Conservation (phyloP, 2,888 invertebrate species). For the Diabrotica balteata region DNA sequence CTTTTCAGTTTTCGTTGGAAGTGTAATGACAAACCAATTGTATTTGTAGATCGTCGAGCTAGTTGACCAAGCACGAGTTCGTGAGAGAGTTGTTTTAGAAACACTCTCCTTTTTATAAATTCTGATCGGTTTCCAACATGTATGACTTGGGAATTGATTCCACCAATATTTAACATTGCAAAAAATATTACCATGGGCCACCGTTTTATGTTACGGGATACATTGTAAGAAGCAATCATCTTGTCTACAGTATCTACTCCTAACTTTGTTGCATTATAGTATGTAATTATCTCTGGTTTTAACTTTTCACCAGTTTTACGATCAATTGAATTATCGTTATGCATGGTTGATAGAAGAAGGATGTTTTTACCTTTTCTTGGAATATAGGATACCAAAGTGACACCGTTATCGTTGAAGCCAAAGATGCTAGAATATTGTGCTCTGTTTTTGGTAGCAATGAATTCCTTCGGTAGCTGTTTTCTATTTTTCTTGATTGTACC, state of each 20-base stretch:
- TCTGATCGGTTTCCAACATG: constrained; percentile 2
- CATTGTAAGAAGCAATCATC: constrained; percentile 45
- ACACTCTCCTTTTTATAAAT: not conserved
- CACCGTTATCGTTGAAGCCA: constrained; percentile 36
- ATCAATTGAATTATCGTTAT: constrained; percentile 25
- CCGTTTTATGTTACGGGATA: constrained; percentile 39
- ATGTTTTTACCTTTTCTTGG: constrained; percentile 33
- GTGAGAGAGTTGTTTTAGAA: constrained; percentile 15
- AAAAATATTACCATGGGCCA: constrained; percentile 47
- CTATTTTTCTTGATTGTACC: constrained; percentile 41
- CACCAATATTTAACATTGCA: constrained; percentile 35
- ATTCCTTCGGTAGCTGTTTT: constrained; percentile 19
- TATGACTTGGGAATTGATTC: constrained; percentile 32
- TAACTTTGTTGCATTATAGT: constrained; percentile 43
- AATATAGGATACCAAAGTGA: constrained; percentile 34
- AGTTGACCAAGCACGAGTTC: constrained; percentile 25
- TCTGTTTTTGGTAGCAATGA: constrained; percentile 10
- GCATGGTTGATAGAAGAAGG: constrained; percentile 34
- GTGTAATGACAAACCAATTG: constrained; percentile 12
- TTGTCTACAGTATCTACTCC: constrained; percentile 47
- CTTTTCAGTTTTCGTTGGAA: constrained; percentile 24
- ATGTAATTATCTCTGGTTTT: constrained; percentile 42
- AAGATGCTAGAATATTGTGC: constrained; percentile 24
- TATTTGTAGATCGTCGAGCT: constrained; percentile 24
- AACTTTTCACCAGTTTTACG: constrained; percentile 4